Percentiles rank a stretch among this genome's conserved stretches.
phyloP scores from a whole-genome alignment of 30 jellyfish, hydroid and myxozoan species.

The Pelagia noctiluca region DNA sequence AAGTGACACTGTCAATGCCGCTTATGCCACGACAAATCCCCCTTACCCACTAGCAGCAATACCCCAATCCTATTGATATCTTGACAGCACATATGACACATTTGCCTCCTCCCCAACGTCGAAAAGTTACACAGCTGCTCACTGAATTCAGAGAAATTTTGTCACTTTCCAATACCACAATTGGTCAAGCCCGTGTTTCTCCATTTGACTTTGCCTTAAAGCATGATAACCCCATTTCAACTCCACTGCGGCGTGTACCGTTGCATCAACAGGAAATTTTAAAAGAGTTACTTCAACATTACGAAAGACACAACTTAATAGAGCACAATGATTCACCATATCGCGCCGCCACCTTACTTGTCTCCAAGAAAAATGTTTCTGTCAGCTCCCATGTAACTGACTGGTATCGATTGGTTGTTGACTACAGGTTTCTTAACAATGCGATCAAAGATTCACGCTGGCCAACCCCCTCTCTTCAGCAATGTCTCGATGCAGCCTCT shows the following conservation, averaged over 20 bases:
- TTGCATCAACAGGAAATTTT: conserved; percentile 17
- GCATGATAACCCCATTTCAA: conserved; percentile 44
- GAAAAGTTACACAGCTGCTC: conserved; percentile 31
- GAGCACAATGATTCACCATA: conserved; percentile 47
- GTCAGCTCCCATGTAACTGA: conserved; percentile 28
- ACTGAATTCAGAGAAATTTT: conserved; percentile 43
- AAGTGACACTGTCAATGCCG: neutral
- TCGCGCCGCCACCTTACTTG: conserved; percentile 57
- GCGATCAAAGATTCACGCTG: conserved; percentile 43
- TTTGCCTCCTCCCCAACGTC: conserved; percentile 38
- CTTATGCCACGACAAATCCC: too few species aligned
- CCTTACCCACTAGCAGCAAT: neutral
- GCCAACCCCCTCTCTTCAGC: conserved; percentile 48
- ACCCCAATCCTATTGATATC: conserved; percentile 3
- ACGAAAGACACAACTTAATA: conserved; percentile 26
- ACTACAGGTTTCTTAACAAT: conserved; percentile 23
- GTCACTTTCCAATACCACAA: conserved; percentile 33
- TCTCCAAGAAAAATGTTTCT: conserved; percentile 44
- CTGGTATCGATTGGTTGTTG: conserved; percentile 21
- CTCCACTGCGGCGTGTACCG: conserved; percentile 59
- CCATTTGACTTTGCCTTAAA: conserved; percentile 30
- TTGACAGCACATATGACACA: conserved; percentile 40
- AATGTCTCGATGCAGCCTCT: conserved; percentile 28
- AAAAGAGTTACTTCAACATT: conserved; percentile 15
- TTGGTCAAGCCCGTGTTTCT: conserved; percentile 28